These are phyloP conservation scores for Goniozus legneri DNA, from an alignment of 1,140 invertebrate species.

Conservation along the genomic window DNA sequence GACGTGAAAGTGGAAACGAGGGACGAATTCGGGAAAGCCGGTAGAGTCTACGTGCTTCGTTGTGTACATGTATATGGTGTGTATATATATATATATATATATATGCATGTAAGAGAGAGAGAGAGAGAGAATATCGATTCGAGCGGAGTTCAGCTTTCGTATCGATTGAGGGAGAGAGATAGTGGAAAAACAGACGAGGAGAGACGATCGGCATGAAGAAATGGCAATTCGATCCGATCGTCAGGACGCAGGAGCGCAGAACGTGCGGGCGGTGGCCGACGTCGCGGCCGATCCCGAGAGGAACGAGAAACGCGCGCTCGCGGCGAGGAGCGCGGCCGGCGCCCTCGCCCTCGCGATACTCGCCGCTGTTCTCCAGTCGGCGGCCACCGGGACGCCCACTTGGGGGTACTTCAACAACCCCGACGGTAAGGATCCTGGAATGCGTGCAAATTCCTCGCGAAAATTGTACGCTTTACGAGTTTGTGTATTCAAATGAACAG, in stretches of 20 bases:
- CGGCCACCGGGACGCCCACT: conserved; percentile 71
- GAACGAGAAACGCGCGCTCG: conserved; percentile 44
- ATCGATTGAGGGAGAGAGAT: not conserved
- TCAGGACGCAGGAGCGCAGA: no score
- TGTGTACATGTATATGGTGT: no score
- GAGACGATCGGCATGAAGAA: conserved; percentile 44
- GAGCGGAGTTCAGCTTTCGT: no score
- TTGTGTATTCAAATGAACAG: no score
- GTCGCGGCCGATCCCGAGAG: conserved; percentile 41
- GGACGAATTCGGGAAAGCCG: no score
- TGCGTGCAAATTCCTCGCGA: no score
- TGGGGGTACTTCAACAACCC: conserved; percentile 77
- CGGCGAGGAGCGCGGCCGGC: conserved; percentile 58
- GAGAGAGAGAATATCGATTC: no score
- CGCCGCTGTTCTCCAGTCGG: conserved; percentile 66
- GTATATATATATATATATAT: no score
- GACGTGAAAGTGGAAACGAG: not conserved
- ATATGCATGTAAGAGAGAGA: no score
- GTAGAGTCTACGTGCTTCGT: no score
- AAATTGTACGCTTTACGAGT: no score
- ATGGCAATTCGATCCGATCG: conserved; percentile 49
- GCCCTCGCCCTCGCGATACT: conserved; percentile 73
- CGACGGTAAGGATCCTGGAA: conserved; percentile 59
- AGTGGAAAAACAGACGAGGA: not conserved
- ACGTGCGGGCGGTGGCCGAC: conserved; percentile 47